These are phyloP conservation scores for Pampus argenteus DNA, from an alignment of 2,797 vertebrate species.

Conservation along the genomic window DNA sequence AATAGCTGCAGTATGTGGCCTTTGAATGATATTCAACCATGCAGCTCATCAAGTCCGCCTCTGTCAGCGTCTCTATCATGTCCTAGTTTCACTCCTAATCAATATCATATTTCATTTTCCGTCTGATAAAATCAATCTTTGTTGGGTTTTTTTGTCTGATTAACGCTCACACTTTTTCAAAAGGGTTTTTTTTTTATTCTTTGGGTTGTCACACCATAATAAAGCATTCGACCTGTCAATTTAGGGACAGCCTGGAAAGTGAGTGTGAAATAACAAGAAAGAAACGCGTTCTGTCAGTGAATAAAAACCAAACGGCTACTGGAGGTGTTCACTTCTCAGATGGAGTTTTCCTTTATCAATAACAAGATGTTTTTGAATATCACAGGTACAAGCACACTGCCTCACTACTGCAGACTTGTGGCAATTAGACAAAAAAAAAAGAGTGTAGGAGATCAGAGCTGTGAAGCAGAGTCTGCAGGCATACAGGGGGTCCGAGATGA, in stretches of 20 bases:
- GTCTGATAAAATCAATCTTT: conserved; percentile 36
- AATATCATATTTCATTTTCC: conserved; percentile 44
- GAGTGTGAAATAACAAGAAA: conserved; percentile 15
- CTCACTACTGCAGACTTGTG: conserved; percentile 3
- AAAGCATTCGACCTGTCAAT: conserved; percentile 27
- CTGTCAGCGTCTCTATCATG: conserved; percentile 32
- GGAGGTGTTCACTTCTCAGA: conserved; percentile 1
- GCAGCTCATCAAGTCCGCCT: conserved; percentile 18
- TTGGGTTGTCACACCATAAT: not conserved
- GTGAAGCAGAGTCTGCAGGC: conserved; percentile 14
- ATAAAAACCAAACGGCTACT: conserved; percentile 10
- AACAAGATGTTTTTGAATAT: conserved; percentile 33
- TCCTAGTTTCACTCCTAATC: conserved; percentile 41
- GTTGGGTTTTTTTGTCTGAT: no score
- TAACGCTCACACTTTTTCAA: not conserved
- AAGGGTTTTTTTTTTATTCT: not conserved
- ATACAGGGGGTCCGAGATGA: conserved; percentile 43
- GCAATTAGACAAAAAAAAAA: conserved; percentile 37
- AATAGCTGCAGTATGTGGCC: not conserved
- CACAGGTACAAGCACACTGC: conserved; percentile 1
- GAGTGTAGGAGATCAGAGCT: conserved; percentile 28
- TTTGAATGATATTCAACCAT: conserved; percentile 19
- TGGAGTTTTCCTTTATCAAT: not conserved
- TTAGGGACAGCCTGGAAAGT: conserved; percentile 4
- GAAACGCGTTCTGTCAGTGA: conserved; percentile 13